Percentiles rank a stretch among this genome's conserved stretches.
These are phyloP conservation scores for Zosterops japonicus DNA, from an alignment of 2,113 vertebrate species.

Conservation along the genomic window DNA sequence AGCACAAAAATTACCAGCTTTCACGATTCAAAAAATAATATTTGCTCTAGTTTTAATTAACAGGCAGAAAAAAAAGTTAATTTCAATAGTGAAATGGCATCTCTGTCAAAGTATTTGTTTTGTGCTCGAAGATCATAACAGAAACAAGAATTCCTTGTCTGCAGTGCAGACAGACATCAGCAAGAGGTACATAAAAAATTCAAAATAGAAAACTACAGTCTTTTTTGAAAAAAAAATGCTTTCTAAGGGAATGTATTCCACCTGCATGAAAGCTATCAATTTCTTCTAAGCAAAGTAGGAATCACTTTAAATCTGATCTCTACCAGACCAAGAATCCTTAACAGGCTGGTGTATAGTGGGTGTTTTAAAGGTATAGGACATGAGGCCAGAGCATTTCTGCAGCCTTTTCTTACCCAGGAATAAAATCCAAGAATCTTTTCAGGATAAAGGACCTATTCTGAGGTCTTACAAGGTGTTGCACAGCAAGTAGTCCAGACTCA, in stretches of 20 bases:
- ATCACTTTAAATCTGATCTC: neutral
- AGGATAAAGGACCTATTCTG: neutral
- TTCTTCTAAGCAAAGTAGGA: neutral
- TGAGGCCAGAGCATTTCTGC: neutral
- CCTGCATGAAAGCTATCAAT: neutral
- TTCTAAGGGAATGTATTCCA: neutral
- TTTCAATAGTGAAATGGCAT: neutral
- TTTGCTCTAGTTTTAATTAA: neutral
- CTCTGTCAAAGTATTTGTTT: neutral
- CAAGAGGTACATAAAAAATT: neutral
- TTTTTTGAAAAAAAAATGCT: neutral
- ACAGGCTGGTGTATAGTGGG: neutral
- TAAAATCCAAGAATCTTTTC: conserved; percentile 14
- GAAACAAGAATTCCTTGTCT: neutral
- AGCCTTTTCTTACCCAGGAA: neutral
- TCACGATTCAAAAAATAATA: neutral
- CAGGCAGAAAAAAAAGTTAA: neutral
- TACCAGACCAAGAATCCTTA: neutral
- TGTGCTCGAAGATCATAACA: neutral
- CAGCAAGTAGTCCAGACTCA: neutral
- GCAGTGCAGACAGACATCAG: neutral
- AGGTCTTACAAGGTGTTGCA: neutral
- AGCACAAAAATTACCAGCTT: neutral
- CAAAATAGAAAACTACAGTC: neutral
- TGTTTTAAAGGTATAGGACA: neutral